phyloP scores from a whole-genome alignment of 2,888 invertebrate genomes.

The Rhimphoctona megacephalus region DNA sequence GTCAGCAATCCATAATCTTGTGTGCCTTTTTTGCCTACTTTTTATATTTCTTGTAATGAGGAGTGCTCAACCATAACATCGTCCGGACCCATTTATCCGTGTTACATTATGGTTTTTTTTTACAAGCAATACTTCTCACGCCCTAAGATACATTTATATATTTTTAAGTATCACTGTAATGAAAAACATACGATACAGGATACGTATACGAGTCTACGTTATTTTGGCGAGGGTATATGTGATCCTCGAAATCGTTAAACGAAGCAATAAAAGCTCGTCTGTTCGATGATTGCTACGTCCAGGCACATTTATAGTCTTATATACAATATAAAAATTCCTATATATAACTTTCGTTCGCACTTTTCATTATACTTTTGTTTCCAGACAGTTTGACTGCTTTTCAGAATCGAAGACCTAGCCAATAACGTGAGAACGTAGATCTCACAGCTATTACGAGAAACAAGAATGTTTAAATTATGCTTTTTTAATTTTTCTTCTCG shows the following conservation, averaged over 20 bases:
- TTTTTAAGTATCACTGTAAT: background rate
- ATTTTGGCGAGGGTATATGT: conserved; percentile 2
- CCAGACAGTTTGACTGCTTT: background rate
- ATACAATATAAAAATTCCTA: conserved; percentile 1
- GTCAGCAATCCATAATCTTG: background rate
- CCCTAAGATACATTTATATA: background rate
- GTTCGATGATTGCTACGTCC: conserved; percentile 22
- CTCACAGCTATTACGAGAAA: background rate
- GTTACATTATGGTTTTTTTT: conserved; percentile 6
- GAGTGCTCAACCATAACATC: conserved; percentile 6
- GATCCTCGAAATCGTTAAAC: conserved; percentile 39
- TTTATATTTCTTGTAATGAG: conserved; percentile 2
- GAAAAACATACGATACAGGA: conserved; percentile 3
- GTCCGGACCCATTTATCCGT: conserved; percentile 28
- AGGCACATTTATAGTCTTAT: conserved; percentile 5
- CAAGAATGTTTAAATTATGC: background rate
- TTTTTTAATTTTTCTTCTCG: background rate
- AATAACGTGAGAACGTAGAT: background rate
- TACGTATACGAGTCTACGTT: background rate
- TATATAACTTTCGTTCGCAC: background rate
- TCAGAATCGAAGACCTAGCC: background rate
- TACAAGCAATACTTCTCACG: background rate
- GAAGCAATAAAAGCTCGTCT: conserved; percentile 40
- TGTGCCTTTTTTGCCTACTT: background rate
- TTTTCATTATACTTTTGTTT: conserved; percentile 9